phyloP scores from a whole-genome alignment of 2,113 vertebrate genomes.

The Gymnorhina tibicen region DNA sequence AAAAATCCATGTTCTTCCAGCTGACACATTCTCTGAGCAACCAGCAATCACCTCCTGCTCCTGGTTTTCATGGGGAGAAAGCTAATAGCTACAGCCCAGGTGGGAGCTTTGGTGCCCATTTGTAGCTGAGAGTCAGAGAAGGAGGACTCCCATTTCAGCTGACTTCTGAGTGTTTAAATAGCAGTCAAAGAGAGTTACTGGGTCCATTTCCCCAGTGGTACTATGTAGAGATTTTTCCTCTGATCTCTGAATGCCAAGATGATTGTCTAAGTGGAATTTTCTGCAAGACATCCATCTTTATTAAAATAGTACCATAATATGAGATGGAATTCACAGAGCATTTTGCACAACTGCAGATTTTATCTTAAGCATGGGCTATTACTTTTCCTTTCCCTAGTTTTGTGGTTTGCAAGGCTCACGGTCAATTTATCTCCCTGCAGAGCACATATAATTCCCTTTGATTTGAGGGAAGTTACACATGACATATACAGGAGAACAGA shows the following conservation, averaged over 20 bases:
- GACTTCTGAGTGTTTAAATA: not conserved
- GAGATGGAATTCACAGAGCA: not conserved
- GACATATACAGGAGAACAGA: not conserved
- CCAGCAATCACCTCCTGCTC: not conserved
- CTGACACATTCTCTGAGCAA: not conserved
- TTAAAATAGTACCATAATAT: not conserved
- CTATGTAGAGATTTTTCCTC: not conserved
- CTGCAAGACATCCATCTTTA: not conserved
- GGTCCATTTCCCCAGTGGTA: not conserved
- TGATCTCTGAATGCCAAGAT: not conserved
- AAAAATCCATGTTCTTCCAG: not conserved
- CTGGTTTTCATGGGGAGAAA: not conserved
- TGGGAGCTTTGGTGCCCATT: not conserved
- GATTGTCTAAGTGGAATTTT: not conserved
- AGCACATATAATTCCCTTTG: not conserved
- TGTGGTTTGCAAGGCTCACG: not conserved
- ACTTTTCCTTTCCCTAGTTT: not conserved
- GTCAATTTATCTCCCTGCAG: not conserved
- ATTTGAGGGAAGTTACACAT: not conserved
- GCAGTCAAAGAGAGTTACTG: not conserved
- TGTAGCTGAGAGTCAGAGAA: not conserved
- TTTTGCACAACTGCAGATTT: not conserved
- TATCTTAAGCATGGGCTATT: not conserved
- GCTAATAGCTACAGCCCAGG: not conserved
- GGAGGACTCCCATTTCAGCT: not conserved